A percentile compares a stretch with the other conserved stretches of the same genome.
Evolutionary conservation across 2,888 invertebrate genomes (phyloP).

Genomic region (Trichopria drosophilae): DNA sequence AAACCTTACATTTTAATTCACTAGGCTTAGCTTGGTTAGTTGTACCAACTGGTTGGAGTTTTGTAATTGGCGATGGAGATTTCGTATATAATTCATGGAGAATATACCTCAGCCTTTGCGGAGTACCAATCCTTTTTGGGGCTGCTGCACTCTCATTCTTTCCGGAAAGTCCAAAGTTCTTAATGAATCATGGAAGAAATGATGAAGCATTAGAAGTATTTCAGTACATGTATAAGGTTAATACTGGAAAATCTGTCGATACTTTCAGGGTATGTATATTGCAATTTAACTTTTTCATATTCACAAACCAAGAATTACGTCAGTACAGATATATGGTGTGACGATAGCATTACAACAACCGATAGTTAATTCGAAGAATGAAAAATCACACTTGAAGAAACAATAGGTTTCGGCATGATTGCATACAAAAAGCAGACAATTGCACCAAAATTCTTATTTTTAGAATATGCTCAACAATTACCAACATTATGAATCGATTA

Average conservation of each 20-base stretch:
- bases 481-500: too few relatives aligned
- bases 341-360: too few relatives aligned
- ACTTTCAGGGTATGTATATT: slow-evolving; percentile 76
- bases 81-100: slow-evolving; percentile 60
- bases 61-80: slow-evolving; percentile 26
- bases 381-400: too few relatives aligned
- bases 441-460: too few relatives aligned
- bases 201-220: slow-evolving; percentile 70
- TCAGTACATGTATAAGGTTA: slow-evolving; percentile 66
- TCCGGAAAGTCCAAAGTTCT: slow-evolving; percentile 80
- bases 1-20: too few relatives aligned
- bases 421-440: too few relatives aligned
- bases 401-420: too few relatives aligned
- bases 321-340: too few relatives aligned
- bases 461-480: too few relatives aligned
- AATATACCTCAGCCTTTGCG: slow-evolving; percentile 56
- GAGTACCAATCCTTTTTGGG: slow-evolving; percentile 69
- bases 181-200: slow-evolving; percentile 70
- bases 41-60: slow-evolving; percentile 62
- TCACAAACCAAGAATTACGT: too few relatives aligned
- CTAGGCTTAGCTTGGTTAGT: slow-evolving; percentile 73
- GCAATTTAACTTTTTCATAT: too few relatives aligned
- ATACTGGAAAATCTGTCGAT: slow-evolving; percentile 66
- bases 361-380: too few relatives aligned
- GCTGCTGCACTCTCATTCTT: slow-evolving; percentile 65